Base-by-base conservation (phyloP, 2,113 vertebrate species). In the Hemichromis elongatus region DNA sequence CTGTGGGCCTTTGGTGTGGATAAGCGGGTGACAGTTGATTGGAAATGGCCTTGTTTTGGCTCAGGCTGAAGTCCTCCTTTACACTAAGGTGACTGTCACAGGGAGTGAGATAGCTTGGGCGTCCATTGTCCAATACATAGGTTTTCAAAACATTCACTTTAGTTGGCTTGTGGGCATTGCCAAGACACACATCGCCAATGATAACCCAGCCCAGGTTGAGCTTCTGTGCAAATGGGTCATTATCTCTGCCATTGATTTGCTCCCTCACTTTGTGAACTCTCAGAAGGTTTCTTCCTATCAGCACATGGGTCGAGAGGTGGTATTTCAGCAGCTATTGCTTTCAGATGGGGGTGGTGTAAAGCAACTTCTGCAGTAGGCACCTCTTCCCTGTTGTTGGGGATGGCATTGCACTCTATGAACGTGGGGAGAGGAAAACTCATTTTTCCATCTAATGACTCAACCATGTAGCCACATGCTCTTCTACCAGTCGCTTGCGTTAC, bases 131-230 rank as follows among this genome's bases (percentile, higher is more conserved):
- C 2, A 77, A 61, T 10, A 88, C 55, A 55, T 18, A 35, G 53
- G 75, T 81, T 33, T 78, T 84, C 3, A 86, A 9, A 53, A 66
- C 21, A 19, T 9, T 80, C 30, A 81, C 59, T 78, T 55, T 37
- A n/a, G 2, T 63, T 59, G 83, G 18, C 42, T 24, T 81, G 26
- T 90, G 85, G 13, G 68, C 70, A 2, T 13, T 13, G 0, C 82
- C 12, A 1, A 88, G 40, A 16, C 86, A 78, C 12, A 85, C 45
- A 0, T 83, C 55, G 3, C 83, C 63, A 1, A 21, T 14, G 11
- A 89, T 84, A n/a, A 86, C 81, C 81, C 81, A 84, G 11, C 9
- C 81, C n/a, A 86, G 50, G 28, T 89, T 77, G 5, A 82, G 63
- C n/a, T 52, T 82, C 28, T 89, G 83, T 21, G 61, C 75, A 30